Evolutionary conservation across 2,113 vertebrate genomes (phyloP).

Genomic region (Sus scrofa): DNA sequence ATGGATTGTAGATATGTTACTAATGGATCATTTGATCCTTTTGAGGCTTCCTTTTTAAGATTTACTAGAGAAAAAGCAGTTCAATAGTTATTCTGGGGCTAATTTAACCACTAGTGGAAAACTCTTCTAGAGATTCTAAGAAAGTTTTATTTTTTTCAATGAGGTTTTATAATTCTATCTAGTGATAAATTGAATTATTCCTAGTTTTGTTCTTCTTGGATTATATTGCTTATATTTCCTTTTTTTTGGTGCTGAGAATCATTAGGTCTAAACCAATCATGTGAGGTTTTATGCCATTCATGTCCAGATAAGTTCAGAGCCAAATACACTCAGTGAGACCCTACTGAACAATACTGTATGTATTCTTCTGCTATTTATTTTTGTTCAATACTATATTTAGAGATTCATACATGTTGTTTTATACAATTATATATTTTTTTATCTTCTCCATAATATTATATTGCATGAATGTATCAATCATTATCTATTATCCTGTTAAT

Average conservation of each 20-base stretch:
- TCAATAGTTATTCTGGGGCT: neutral
- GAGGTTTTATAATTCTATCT: neutral
- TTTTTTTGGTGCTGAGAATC: neutral
- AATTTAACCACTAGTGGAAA: neutral
- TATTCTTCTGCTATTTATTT: neutral
- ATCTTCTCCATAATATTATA: neutral
- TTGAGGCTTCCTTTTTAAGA: neutral
- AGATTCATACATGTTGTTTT: neutral
- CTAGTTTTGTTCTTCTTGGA: neutral
- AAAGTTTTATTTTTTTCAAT: neutral
- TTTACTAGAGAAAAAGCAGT: neutral
- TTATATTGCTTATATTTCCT: neutral
- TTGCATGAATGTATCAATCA: neutral
- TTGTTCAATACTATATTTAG: neutral
- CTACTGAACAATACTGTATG: neutral
- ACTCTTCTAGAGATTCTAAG: neutral
- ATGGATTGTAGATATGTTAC: neutral
- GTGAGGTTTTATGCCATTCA: neutral
- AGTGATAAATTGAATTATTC: neutral
- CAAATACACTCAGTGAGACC: neutral
- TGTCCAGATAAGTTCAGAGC: neutral
- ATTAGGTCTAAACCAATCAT: neutral
- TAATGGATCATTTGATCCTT: neutral
- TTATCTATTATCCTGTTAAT: neutral
- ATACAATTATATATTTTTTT: neutral